Percentiles rank a stretch among this genome's conserved stretches.
Evolutionary conservation across 2,797 vertebrate genomes (phyloP).

Genomic region (Pempheris klunzingeri): DNA sequence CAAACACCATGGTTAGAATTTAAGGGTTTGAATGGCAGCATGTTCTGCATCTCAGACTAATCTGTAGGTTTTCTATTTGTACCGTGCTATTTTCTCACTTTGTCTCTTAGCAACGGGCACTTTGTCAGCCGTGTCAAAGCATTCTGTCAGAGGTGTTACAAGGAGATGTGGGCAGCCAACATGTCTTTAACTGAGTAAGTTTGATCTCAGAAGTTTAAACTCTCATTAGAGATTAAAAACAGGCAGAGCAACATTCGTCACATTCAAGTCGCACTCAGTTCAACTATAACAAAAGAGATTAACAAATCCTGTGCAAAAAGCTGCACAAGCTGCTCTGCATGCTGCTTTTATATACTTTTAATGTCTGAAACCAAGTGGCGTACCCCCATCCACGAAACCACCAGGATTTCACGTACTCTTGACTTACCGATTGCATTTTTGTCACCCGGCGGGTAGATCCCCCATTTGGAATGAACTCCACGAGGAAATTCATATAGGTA

Average conservation of each 20-base stretch:
- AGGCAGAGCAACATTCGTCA: conserved; percentile 19
- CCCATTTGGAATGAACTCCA: not conserved
- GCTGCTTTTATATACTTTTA: not conserved
- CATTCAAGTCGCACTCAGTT: no score
- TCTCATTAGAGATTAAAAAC: conserved; percentile 50
- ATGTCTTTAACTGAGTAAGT: conserved; percentile 29
- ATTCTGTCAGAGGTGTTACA: conserved; percentile 46
- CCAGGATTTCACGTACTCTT: not conserved
- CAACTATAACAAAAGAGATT: no score
- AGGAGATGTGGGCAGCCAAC: conserved; percentile 60
- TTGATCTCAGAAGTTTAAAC: conserved; percentile 54
- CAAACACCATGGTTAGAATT: not conserved
- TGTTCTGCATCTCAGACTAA: conserved; percentile 50
- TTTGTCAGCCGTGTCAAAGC: conserved; percentile 51
- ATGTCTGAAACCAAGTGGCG: no score
- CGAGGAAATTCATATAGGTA: no score
- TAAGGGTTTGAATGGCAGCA: conserved; percentile 17
- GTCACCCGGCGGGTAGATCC: not conserved
- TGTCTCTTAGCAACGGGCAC: conserved; percentile 78
- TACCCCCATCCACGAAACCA: not conserved
- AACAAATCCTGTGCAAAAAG: not conserved
- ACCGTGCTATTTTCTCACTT: conserved; percentile 61
- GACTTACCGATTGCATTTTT: not conserved
- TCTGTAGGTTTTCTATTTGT: conserved; percentile 44
- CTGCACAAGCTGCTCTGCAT: not conserved